Conservation (phyloP, 2,888 invertebrate species). For the Dryomyza anilis region DNA sequence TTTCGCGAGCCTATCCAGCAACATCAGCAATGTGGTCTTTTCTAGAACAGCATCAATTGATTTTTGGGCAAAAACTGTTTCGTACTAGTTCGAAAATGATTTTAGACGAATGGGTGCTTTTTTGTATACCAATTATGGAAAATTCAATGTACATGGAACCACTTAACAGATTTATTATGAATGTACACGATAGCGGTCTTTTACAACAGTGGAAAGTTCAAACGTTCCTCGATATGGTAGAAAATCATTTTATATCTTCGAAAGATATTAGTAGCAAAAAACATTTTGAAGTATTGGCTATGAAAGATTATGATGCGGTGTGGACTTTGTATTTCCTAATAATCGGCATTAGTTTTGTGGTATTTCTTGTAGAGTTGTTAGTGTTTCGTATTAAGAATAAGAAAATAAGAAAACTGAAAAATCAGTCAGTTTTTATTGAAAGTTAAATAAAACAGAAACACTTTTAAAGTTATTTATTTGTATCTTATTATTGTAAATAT, state of each 20-base stretch:
- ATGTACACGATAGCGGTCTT: conserved; percentile 7
- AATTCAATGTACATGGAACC: conserved; percentile 21
- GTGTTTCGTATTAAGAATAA: background rate
- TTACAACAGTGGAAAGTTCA: conserved; percentile 8
- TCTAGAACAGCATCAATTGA: conserved; percentile 21
- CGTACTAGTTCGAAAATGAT: background rate
- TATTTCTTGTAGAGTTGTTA: conserved; percentile 4
- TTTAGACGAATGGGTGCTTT: conserved; percentile 1
- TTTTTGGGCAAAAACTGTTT: conserved; percentile 12
- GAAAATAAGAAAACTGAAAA: no score
- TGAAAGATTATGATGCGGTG: conserved; percentile 7
- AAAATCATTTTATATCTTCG: background rate
- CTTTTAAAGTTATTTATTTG: background rate
- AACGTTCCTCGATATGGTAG: conserved; percentile 24
- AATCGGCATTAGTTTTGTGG: background rate
- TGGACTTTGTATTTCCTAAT: conserved; percentile 1
- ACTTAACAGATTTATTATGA: conserved; percentile 5
- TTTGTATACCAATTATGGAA: conserved; percentile 16
- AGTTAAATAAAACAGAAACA: no score
- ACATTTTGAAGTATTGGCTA: background rate
- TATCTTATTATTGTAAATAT: background rate
- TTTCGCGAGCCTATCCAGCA: conserved; percentile 25
- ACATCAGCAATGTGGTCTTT: conserved; percentile 27
- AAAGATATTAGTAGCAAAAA: background rate
- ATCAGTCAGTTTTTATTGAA: no score